Percentiles rank a stretch among this genome's conserved stretches.
Conservation (phyloP, 2,888 invertebrate genomes). For the Stomorhina lunata region DNA sequence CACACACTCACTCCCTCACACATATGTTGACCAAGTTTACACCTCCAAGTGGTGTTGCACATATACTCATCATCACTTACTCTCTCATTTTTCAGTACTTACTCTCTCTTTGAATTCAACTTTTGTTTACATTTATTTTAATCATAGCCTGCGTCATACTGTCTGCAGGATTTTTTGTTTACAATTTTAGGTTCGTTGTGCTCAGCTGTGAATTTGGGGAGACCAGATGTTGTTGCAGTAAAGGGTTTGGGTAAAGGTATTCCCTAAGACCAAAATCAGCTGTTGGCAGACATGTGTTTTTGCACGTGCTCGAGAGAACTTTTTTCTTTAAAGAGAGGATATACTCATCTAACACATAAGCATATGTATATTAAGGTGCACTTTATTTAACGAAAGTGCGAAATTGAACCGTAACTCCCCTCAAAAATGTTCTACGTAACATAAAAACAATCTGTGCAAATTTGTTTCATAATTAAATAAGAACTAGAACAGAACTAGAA, state of each 20-base stretch:
- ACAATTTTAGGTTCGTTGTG: slow-evolving; percentile 27
- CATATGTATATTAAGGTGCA: too few relatives aligned
- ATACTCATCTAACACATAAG: too few relatives aligned
- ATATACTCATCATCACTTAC: neutral
- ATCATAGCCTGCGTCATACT: slow-evolving; percentile 38
- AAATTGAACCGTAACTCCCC: too few relatives aligned
- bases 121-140: neutral
- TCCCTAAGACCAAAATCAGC: slow-evolving; percentile 35
- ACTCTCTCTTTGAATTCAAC: neutral
- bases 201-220: neutral
- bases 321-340: too few relatives aligned
- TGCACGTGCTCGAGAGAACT: slow-evolving; percentile 50
- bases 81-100: neutral
- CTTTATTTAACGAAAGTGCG: too few relatives aligned
- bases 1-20: neutral
- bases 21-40: slow-evolving; percentile 13
- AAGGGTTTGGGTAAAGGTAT: slow-evolving; percentile 41
- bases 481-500: too few relatives aligned
- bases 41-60: slow-evolving; percentile 3
- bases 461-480: too few relatives aligned
- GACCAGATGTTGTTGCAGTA: neutral
- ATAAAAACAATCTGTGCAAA: too few relatives aligned
- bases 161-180: slow-evolving; percentile 38
- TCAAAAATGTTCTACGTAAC: too few relatives aligned
- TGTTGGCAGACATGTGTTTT: slow-evolving; percentile 29